phyloP scores from a whole-genome alignment of 2,888 invertebrate genomes.

The Apodemia duryi region DNA sequence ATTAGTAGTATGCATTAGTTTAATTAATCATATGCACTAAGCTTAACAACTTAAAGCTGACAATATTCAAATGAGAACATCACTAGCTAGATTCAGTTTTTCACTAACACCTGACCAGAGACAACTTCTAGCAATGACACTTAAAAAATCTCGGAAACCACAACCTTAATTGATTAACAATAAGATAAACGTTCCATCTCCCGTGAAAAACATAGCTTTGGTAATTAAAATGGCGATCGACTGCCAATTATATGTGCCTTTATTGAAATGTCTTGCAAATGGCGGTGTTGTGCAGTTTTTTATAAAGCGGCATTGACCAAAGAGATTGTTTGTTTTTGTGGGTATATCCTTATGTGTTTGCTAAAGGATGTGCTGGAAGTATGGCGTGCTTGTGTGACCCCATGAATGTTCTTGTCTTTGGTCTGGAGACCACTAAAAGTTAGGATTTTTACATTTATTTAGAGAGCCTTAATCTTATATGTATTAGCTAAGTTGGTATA shows the following conservation, averaged over 20 bases:
- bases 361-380: slow-evolving; percentile 16
- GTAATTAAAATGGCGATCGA: slow-evolving; percentile 63
- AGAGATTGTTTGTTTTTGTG: slow-evolving; percentile 44
- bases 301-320: slow-evolving; percentile 41
- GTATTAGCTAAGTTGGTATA: too few species aligned
- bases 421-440: background rate
- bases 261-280: slow-evolving; percentile 65
- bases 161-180: background rate
- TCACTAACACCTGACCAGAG: slow-evolving; percentile 8
- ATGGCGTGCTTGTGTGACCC: background rate
- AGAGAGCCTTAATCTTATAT: background rate
- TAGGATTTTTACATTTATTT: background rate
- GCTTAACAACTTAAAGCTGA: background rate
- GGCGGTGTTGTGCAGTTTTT: slow-evolving; percentile 41
- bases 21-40: background rate
- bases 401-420: background rate
- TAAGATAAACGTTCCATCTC: slow-evolving; percentile 4
- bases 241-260: slow-evolving; percentile 57
- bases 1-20: too few species aligned
- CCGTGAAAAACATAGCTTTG: slow-evolving; percentile 8
- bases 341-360: slow-evolving; percentile 24
- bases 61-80: slow-evolving; percentile 17
- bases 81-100: slow-evolving; percentile 13
- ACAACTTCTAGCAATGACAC: background rate
- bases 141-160: slow-evolving; percentile 4